Evolutionary conservation across 2,113 vertebrate genomes (phyloP).

Genomic region (Rhodinocichla rosea): DNA sequence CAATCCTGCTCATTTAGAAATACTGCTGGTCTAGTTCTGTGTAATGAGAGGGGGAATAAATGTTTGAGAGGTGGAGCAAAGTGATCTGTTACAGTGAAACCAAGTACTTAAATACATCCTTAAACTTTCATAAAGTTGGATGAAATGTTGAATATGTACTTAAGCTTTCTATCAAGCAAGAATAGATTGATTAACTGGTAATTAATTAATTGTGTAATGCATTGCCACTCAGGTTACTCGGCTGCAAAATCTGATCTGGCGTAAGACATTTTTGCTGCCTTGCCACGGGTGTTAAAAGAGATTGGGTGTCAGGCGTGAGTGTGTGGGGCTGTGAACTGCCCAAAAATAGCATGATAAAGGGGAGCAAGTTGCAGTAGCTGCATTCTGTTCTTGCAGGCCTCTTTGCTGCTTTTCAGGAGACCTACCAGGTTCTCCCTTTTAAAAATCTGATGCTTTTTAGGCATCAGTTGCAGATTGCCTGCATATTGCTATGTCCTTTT

Average conservation of each 20-base stretch:
- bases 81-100: neutral
- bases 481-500: neutral
- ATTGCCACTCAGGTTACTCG: neutral
- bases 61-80: neutral
- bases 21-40: neutral
- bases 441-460: neutral
- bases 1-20: neutral
- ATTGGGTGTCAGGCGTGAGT: neutral
- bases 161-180: neutral
- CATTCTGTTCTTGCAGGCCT: neutral
- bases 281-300: neutral
- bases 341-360: neutral
- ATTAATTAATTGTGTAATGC: neutral
- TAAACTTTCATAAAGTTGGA: neutral
- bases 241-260: neutral
- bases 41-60: neutral
- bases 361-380: neutral
- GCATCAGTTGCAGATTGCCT: neutral
- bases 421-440: neutral
- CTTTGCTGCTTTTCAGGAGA: neutral
- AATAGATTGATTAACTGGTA: neutral
- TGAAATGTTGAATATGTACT: neutral
- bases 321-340: neutral
- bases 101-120: neutral
- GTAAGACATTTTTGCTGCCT: neutral